These are phyloP conservation scores for Loriculus beryllinus DNA, from an alignment of 2,797 vertebrate genomes.

Conservation along the genomic window DNA sequence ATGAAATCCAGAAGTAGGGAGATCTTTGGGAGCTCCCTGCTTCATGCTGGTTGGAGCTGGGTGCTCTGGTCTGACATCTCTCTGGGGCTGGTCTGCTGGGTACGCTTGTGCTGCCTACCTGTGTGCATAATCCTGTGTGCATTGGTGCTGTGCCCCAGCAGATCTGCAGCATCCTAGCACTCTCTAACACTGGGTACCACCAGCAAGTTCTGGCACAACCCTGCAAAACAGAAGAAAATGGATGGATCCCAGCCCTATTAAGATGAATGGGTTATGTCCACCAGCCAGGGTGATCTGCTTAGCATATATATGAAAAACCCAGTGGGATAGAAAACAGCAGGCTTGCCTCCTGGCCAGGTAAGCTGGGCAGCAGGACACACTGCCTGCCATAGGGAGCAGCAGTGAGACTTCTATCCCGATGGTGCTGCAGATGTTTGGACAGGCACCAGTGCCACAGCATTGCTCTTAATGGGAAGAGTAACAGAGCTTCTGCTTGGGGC, in stretches of 20 bases:
- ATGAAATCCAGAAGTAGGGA: background rate
- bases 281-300: conserved; percentile 3
- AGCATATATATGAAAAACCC: background rate
- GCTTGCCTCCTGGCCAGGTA: background rate
- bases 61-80: background rate
- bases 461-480: background rate
- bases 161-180: background rate
- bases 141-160: background rate
- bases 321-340: background rate
- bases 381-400: background rate
- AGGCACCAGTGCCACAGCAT: background rate
- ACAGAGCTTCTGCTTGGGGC: background rate
- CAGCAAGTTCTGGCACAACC: background rate
- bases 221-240: background rate
- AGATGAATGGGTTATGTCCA: background rate
- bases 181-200: background rate
- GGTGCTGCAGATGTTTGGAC: background rate
- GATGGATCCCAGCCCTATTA: background rate
- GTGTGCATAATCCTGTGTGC: background rate
- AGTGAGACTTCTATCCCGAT: background rate
- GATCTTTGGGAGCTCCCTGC: background rate
- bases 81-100: background rate
- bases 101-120: background rate
- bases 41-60: rapidly evolving
- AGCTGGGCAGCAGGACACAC: background rate